Evolutionary conservation across 2,113 vertebrate species (phyloP).

Genomic region (Microtus richardsoni): DNA sequence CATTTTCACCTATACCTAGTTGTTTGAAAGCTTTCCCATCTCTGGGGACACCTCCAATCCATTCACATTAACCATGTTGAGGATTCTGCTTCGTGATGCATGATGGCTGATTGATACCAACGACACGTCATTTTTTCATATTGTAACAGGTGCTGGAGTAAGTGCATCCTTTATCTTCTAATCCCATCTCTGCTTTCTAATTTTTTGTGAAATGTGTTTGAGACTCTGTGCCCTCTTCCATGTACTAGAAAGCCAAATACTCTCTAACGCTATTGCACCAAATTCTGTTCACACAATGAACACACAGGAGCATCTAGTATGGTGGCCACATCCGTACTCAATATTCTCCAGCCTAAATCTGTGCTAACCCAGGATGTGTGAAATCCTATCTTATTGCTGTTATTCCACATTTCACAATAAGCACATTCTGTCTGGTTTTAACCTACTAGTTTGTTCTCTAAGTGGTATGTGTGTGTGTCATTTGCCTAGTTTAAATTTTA

Average conservation of each 20-base stretch:
- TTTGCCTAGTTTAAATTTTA: not conserved
- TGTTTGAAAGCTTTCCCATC: not conserved
- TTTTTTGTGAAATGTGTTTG: not conserved
- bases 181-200: conserved; percentile 12
- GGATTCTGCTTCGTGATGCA: not conserved
- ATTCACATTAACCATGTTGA: not conserved
- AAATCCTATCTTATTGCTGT: conserved; percentile 1
- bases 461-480: not conserved
- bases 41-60: not conserved
- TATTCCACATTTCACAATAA: not conserved
- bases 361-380: not conserved
- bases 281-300: not conserved
- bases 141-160: not conserved
- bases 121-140: not conserved
- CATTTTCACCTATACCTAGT: not conserved
- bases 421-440: not conserved
- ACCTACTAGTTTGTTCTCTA: not conserved
- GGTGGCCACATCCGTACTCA: not conserved
- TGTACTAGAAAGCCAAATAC: conserved; percentile 16
- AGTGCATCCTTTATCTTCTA: not conserved
- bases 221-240: not conserved
- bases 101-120: conserved; percentile 31
- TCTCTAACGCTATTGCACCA: not conserved
- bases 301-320: not conserved
- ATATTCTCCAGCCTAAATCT: not conserved